phyloP scores from a whole-genome alignment of 2,113 vertebrate species.

The Tursiops truncatus region DNA sequence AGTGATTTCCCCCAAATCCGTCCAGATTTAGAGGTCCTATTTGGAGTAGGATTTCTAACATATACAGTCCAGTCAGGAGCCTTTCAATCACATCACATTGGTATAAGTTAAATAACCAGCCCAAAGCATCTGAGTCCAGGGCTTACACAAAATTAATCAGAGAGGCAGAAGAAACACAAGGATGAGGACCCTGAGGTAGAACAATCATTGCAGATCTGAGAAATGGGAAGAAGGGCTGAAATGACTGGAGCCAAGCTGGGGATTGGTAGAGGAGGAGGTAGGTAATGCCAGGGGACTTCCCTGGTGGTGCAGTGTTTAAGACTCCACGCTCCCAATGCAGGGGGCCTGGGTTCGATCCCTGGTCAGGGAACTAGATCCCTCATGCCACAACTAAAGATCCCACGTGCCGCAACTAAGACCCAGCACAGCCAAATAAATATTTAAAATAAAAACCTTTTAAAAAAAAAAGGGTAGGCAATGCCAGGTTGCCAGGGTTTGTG shows the following conservation, averaged over 20 bases:
- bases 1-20: not conserved
- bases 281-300: not conserved
- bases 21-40: not conserved
- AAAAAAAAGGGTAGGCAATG: not conserved
- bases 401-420: no score
- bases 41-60: not conserved
- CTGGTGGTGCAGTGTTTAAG: no score
- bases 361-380: no score
- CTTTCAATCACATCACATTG: not conserved
- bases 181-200: not conserved
- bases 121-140: not conserved
- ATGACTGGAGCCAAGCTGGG: not conserved
- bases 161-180: not conserved
- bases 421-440: no score
- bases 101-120: not conserved
- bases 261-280: fast-evolving
- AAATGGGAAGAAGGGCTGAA: not conserved
- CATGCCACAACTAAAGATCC: no score
- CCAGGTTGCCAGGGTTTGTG: not conserved
- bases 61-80: not conserved
- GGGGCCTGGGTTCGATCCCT: no score
- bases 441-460: no score
- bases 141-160: not conserved
- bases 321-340: no score
- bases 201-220: not conserved